Conservation (phyloP, 2,797 vertebrate genomes). For the Leucoraja ocellata region DNA sequence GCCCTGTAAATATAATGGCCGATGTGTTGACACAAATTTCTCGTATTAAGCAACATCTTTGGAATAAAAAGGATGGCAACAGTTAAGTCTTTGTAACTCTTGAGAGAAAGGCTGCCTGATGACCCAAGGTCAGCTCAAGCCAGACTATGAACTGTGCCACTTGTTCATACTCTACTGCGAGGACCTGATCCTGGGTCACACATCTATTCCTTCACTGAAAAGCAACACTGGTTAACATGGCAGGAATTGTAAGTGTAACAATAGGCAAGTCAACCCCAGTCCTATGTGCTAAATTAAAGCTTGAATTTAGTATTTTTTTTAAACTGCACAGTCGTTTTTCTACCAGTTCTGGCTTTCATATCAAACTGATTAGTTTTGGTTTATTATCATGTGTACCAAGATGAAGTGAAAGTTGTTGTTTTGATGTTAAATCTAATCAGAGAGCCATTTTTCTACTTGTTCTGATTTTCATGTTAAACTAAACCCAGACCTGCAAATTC, state of each 20-base stretch:
- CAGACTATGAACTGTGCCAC: background rate
- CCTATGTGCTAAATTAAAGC: background rate
- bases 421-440: too few species aligned
- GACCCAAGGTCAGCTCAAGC: background rate
- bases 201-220: background rate
- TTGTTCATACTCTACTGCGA: background rate
- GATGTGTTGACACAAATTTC: background rate
- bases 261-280: background rate
- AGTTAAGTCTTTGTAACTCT: slow-evolving; percentile 16
- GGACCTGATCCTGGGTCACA: background rate
- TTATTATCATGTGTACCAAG: too few species aligned
- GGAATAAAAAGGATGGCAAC: background rate
- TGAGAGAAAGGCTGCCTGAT: too few species aligned
- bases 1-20: background rate
- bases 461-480: background rate
- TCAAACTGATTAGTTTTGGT: too few species aligned
- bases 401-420: background rate
- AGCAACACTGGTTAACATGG: background rate
- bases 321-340: background rate
- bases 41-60: background rate
- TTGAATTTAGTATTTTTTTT: background rate
- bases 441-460: background rate
- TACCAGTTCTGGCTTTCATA: background rate
- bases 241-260: background rate
- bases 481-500: background rate